These are phyloP conservation scores for Tetrax tetrax DNA, from an alignment of 2,113 vertebrate species.

Conservation along the genomic window DNA sequence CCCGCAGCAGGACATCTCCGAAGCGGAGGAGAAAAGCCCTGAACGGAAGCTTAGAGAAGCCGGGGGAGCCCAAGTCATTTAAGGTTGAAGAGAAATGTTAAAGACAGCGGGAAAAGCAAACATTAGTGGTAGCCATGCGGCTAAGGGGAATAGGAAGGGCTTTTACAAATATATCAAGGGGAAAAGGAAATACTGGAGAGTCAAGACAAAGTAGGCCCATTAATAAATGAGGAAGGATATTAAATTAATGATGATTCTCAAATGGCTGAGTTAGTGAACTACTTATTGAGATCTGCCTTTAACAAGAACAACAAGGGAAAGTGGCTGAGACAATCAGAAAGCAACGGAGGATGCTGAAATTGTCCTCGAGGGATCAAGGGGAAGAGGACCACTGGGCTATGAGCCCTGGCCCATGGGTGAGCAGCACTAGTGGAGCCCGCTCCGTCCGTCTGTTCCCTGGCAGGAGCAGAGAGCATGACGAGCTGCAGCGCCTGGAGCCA, in stretches of 20 bases:
- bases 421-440: fast-evolving
- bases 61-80: not conserved
- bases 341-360: not conserved
- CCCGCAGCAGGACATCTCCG: not conserved
- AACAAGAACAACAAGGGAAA: slow-evolving; percentile 63
- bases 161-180: slow-evolving; percentile 74
- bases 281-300: slow-evolving; percentile 64
- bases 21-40: not conserved
- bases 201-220: slow-evolving; percentile 71
- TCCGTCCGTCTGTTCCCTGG: fast-evolving
- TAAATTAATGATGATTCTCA: slow-evolving; percentile 76
- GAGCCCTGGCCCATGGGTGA: fast-evolving
- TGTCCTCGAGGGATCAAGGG: not conserved
- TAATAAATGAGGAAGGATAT: slow-evolving; percentile 75
- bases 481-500: not conserved
- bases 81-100: slow-evolving; percentile 43
- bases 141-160: slow-evolving; percentile 63
- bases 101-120: slow-evolving; percentile 61
- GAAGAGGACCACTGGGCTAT: not conserved
- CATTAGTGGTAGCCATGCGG: slow-evolving; percentile 48
- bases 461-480: not conserved
- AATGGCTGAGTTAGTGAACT: slow-evolving; percentile 71
- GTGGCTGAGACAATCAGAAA: slow-evolving; percentile 39
- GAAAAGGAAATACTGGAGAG: slow-evolving; percentile 71
- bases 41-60: not conserved